phyloP scores from a whole-genome alignment of 2,113 vertebrate species.

The Alaudala cheleensis region DNA sequence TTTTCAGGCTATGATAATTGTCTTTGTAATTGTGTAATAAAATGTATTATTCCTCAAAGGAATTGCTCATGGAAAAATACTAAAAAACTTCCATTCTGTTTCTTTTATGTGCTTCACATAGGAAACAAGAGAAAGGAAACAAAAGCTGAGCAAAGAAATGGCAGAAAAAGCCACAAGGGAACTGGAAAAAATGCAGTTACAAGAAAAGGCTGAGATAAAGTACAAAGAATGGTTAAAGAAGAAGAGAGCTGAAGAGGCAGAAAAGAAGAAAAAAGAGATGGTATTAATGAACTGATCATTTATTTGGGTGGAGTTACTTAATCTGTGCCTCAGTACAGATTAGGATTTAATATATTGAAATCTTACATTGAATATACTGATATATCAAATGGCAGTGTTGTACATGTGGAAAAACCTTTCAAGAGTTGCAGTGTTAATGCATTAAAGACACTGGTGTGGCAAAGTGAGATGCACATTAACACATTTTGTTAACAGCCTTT shows the following conservation, averaged over 20 bases:
- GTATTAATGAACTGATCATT: constrained; percentile 65
- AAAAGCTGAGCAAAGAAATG: constrained; percentile 79
- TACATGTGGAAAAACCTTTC: background rate
- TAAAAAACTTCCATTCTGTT: background rate
- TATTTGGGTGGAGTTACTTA: background rate
- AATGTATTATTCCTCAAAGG: background rate
- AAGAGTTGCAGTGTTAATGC: background rate
- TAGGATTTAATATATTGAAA: background rate
- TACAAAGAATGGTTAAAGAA: constrained; percentile 89
- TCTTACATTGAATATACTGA: background rate
- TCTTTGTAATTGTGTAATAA: background rate
- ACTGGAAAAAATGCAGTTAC: constrained; percentile 72
- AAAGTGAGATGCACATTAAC: background rate
- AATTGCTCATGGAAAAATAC: background rate
- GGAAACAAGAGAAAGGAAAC: constrained; percentile 83
- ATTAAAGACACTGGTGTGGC: background rate
- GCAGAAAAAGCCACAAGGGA: constrained; percentile 77
- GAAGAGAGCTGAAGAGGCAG: constrained; percentile 85
- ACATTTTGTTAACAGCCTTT: background rate
- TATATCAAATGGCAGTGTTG: background rate
- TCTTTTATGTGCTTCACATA: constrained; percentile 45
- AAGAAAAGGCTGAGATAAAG: constrained; percentile 84
- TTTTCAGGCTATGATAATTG: background rate
- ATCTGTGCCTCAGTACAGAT: background rate
- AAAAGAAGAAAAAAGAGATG: constrained; percentile 84